phyloP scores from a whole-genome alignment of 1,140 invertebrate genomes.

The Conus ventricosus region DNA sequence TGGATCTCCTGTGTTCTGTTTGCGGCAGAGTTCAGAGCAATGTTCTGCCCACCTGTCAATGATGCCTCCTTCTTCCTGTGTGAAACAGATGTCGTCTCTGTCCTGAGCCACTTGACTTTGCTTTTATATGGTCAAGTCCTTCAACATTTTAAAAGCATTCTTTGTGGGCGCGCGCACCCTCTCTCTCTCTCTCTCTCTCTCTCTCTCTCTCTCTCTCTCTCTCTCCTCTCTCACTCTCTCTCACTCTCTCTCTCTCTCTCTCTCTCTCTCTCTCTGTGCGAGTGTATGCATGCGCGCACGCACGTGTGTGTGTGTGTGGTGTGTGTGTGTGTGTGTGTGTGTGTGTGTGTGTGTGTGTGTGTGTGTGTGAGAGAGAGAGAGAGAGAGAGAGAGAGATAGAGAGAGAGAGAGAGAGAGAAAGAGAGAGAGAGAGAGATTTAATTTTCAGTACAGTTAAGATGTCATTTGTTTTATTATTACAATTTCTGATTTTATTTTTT shows the following conservation, averaged over 20 bases:
- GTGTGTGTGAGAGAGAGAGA: not conserved
- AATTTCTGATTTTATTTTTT: no score
- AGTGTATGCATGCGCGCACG: not conserved
- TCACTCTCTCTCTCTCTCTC: slow-evolving; percentile 9
- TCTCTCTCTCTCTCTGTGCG: not conserved
- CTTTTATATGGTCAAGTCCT: no score
- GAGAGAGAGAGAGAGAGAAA: not conserved
- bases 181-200: not conserved
- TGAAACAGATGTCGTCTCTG: not conserved
- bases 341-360: slow-evolving; percentile 9
- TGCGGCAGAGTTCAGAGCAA: no score
- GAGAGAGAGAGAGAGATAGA: not conserved
- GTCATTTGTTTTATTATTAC: no score
- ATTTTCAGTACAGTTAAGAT: no score
- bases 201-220: not conserved
- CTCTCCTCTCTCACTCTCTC: slow-evolving; percentile 13
- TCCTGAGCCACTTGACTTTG: not conserved
- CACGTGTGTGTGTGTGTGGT: not conserved
- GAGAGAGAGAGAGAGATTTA: no score
- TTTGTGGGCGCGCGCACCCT: not conserved
- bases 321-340: slow-evolving; percentile 11
- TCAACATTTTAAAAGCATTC: not conserved
- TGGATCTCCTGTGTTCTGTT: no score
- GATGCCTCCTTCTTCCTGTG: not conserved
- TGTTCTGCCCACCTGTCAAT: no score